Conservation (phyloP, 2,113 vertebrate genomes). For the Aptenodytes forsteri region DNA sequence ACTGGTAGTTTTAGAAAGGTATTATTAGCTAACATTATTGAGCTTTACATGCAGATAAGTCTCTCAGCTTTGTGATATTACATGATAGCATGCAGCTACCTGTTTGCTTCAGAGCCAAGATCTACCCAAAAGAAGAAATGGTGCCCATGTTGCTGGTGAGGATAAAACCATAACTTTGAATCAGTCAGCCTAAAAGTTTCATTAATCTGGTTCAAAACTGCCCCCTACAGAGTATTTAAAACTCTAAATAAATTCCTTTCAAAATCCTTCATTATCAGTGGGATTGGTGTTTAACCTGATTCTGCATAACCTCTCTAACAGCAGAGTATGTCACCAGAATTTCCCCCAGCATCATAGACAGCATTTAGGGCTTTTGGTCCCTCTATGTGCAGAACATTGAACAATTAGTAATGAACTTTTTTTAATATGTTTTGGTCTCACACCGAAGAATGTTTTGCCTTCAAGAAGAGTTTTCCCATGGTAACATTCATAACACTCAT, state of each 20-base stretch:
- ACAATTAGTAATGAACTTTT: neutral
- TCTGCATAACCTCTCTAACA: neutral
- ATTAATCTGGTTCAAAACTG: constrained; percentile 47
- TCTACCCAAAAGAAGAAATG: neutral
- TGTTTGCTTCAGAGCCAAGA: neutral
- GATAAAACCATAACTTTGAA: neutral
- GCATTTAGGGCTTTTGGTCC: neutral
- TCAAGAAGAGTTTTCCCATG: neutral
- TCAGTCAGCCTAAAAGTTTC: neutral
- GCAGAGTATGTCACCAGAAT: neutral
- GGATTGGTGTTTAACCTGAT: neutral
- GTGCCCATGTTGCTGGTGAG: neutral
- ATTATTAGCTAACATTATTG: neutral
- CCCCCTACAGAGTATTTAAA: constrained; percentile 43
- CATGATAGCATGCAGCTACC: neutral
- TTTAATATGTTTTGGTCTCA: neutral
- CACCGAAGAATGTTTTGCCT: neutral
- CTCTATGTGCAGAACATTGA: neutral
- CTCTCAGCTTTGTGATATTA: neutral
- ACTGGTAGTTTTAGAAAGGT: neutral
- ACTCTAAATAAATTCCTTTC: neutral
- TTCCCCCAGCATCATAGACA: neutral
- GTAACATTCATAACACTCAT: neutral
- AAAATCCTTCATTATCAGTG: neutral
- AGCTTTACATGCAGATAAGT: neutral